Percentiles rank a stretch among this genome's conserved stretches.
Evolutionary conservation across 2,113 vertebrate species (phyloP).

Genomic region (Phoxinus phoxinus): DNA sequence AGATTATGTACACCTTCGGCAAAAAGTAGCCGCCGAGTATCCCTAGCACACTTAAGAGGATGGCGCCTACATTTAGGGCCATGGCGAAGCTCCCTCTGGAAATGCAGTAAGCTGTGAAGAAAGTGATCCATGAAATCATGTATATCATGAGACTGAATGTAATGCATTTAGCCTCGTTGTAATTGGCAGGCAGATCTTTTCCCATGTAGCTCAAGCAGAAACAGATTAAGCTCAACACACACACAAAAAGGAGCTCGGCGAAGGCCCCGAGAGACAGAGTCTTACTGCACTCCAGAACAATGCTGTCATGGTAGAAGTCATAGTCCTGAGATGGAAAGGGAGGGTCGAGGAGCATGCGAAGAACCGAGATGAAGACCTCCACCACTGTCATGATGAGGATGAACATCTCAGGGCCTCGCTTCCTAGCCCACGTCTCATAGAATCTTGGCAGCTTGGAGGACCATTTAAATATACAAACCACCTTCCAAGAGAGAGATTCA

Average conservation of each 20-base stretch:
- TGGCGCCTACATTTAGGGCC: conserved; percentile 71
- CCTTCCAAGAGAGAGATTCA: conserved; percentile 77
- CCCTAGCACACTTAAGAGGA: conserved; percentile 73
- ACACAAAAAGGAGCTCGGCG: conserved; percentile 67
- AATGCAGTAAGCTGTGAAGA: conserved; percentile 79
- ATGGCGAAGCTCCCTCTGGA: conserved; percentile 71
- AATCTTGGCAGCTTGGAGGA: conserved; percentile 74
- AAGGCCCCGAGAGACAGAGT: conserved; percentile 65
- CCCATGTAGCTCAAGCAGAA: conserved; percentile 84
- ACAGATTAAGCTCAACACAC: conserved; percentile 73
- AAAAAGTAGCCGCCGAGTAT: conserved; percentile 77
- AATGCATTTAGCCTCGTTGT: conserved; percentile 85
- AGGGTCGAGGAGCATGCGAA: conserved; percentile 56
- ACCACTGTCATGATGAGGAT: conserved; percentile 62
- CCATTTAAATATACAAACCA: conserved; percentile 84
- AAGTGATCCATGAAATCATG: conserved; percentile 79
- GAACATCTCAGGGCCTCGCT: conserved; percentile 74
- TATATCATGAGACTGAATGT: conserved; percentile 82
- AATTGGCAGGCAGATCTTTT: conserved; percentile 85
- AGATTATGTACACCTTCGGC: conserved; percentile 79
- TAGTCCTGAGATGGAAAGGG: conserved; percentile 62
- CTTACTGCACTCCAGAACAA: conserved; percentile 77
- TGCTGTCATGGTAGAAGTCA: conserved; percentile 68
- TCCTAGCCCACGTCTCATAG: conserved; percentile 80
- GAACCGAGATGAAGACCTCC: conserved; percentile 61